Percentiles rank a stretch among this genome's conserved stretches.
Evolutionary conservation across 2,797 vertebrate species (phyloP).

Genomic region (Okamejei kenojei): DNA sequence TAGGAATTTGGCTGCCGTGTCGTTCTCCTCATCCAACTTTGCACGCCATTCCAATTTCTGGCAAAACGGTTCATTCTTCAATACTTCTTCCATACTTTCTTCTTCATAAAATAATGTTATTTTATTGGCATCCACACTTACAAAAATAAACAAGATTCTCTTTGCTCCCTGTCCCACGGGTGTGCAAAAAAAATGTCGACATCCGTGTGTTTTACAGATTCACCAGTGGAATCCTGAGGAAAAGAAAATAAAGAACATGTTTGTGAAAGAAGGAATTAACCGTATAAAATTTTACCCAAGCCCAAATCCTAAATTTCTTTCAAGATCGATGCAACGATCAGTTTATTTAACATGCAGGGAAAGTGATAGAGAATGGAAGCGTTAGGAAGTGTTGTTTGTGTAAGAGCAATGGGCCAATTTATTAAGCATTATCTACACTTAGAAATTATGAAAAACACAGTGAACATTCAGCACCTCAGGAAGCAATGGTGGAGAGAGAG

Average conservation of each 20-base stretch:
- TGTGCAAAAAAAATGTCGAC: slow-evolving; percentile 68
- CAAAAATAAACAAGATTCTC: slow-evolving; percentile 94
- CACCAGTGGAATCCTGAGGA: slow-evolving; percentile 82
- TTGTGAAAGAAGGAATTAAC: neutral
- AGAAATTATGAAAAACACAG: neutral
- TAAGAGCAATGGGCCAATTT: neutral
- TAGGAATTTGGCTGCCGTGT: slow-evolving; percentile 6
- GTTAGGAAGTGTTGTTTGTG: no score
- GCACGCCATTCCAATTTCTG: neutral
- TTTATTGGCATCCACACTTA: slow-evolving; percentile 70
- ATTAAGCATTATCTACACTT: neutral
- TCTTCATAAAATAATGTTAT: slow-evolving; percentile 57
- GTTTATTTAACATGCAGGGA: neutral
- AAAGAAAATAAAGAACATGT: slow-evolving; percentile 44
- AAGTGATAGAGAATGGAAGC: neutral
- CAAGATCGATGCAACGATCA: neutral
- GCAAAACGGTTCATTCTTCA: neutral
- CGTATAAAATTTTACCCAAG: neutral
- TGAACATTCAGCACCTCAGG: neutral
- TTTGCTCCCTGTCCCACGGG: slow-evolving; percentile 66
- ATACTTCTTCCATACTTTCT: neutral
- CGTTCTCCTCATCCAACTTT: neutral
- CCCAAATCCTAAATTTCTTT: neutral
- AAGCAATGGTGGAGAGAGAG: neutral
- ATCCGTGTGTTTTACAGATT: slow-evolving; percentile 68